Evolutionary conservation across 2,888 invertebrate genomes (phyloP), one percentile per base, ranked within the genome.

Genomic region (Pandemis cinnamomeana): DNA sequence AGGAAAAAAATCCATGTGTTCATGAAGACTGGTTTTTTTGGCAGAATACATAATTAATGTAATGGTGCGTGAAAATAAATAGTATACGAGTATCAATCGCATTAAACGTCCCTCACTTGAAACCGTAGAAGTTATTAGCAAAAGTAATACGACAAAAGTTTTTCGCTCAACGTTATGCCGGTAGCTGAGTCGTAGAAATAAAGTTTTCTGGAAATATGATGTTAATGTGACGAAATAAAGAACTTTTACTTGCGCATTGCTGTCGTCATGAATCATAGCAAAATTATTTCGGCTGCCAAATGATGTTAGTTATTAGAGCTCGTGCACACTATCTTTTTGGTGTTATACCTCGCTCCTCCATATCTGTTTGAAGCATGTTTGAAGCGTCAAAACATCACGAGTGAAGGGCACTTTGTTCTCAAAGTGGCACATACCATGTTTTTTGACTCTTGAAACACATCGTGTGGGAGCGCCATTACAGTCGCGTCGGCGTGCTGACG

Each of bases 131-230:
- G 42, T 42, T 67, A 36, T 41, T 42, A 42, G 53, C 15, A 41
- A 67, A 67, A 67, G 51, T 55, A 61, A 61, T 41, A 51, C 46
- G 60, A 15, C 60, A 20, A 61, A 69, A 69, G 69, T 61, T 69
- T 61, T 61, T 15, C 20, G 27, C 46, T 61, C 48, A 36, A 46
- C 48, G n/a, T 61, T 10, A 69, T 48, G 48, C 41, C 7, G 44
- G 8, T 44, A 5, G 4, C 11, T 48, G 51, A 69, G 48, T 48
- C 36, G 48, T 20, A 13, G 20, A 41, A 69, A 61, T 51, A 61
- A 41, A 41, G 36, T 20, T 69, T 51, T 51, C 41, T 3, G 46
- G 41, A 69, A 61, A 48, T 60, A 46, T 20, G 7, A 11, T 41
- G 27, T 44, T 20, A 68, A 58, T 44, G 42, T 41, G 55, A 20